phyloP scores from a whole-genome alignment of 2,797 vertebrate genomes.

The Crenuchus spilurus region DNA sequence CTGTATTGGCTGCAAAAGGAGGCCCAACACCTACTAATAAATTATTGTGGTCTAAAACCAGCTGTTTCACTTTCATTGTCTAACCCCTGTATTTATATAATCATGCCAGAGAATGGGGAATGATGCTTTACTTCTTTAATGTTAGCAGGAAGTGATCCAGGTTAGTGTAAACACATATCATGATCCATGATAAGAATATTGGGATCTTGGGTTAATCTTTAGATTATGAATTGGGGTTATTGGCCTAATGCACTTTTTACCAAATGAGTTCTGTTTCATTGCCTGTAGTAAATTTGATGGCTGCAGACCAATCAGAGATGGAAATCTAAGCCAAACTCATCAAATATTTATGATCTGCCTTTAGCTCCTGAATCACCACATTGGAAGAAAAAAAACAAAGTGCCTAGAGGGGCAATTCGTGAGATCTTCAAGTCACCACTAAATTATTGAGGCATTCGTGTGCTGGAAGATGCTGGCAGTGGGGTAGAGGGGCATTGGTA shows the following conservation, averaged over 20 bases:
- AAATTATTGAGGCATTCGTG: constrained; percentile 67
- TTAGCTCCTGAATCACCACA: neutral
- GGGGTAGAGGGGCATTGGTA: neutral
- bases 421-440: constrained; percentile 62
- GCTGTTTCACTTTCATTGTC: too few species aligned
- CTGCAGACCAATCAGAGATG: neutral
- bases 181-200: neutral
- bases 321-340: constrained; percentile 6
- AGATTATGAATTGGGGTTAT: neutral
- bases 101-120: too few species aligned
- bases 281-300: constrained; percentile 9
- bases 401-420: neutral
- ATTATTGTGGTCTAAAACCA: too few species aligned
- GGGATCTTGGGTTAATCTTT: neutral
- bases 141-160: too few species aligned
- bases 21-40: too few species aligned
- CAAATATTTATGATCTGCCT: neutral
- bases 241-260: constrained; percentile 19
- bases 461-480: neutral
- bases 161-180: too few species aligned
- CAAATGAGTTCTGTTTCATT: constrained; percentile 14
- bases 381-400: neutral
- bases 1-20: too few species aligned
- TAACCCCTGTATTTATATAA: too few species aligned
- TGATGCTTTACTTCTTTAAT: too few species aligned